These are phyloP conservation scores for Bathynomus jamesi DNA, from an alignment of 1,140 invertebrate species.

Conservation along the genomic window DNA sequence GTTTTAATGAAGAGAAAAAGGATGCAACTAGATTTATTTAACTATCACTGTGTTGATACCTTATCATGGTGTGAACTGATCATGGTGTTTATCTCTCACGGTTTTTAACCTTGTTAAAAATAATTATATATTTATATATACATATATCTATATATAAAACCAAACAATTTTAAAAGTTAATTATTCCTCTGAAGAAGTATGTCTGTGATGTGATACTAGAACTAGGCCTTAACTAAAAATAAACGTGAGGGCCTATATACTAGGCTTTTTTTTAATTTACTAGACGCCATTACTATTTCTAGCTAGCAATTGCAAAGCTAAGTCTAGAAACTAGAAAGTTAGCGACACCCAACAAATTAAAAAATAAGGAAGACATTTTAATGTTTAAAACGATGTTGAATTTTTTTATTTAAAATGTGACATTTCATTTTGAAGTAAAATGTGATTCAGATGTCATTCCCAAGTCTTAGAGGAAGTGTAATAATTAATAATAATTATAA, in stretches of 20 bases:
- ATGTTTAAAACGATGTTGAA: background rate
- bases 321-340: background rate
- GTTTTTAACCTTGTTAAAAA: background rate
- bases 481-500: background rate
- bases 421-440: background rate
- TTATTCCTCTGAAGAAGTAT: too few relatives aligned
- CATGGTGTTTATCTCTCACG: background rate
- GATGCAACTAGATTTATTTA: background rate
- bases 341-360: background rate
- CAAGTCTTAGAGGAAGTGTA: background rate
- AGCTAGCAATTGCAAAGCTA: background rate
- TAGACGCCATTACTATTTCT: too few relatives aligned
- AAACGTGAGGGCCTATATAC: background rate
- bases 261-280: too few relatives aligned
- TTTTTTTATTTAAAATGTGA: background rate
- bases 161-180: background rate
- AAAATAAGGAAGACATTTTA: background rate
- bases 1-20: background rate
- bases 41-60: background rate
- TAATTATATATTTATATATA: background rate
- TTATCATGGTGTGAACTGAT: background rate
- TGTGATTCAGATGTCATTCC: background rate
- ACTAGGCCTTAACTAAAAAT: background rate
- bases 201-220: background rate
- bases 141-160: background rate